Percentiles rank a stretch among this genome's conserved stretches.
These are phyloP conservation scores for Neolamprologus brichardi DNA, from an alignment of 2,113 vertebrate species.

Conservation along the genomic window DNA sequence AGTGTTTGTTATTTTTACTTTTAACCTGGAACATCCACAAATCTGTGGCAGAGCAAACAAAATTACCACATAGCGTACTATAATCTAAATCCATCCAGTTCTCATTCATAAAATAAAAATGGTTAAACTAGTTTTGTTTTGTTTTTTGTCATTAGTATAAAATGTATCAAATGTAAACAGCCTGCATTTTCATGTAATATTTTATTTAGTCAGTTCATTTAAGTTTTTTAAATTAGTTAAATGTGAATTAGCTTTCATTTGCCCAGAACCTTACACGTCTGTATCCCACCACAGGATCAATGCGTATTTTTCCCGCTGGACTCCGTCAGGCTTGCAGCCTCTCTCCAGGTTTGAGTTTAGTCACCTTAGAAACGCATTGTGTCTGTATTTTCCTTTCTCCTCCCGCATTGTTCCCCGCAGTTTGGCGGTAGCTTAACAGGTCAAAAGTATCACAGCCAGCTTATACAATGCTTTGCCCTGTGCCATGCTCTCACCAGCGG, in stretches of 20 bases:
- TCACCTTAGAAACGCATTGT: slow-evolving; percentile 58
- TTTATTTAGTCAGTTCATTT: not conserved
- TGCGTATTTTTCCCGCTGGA: not conserved
- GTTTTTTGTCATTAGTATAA: not conserved
- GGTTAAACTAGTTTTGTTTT: not conserved
- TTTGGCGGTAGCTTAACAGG: slow-evolving; percentile 57
- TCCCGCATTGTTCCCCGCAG: slow-evolving; percentile 24
- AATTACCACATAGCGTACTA: not conserved
- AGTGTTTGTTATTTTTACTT: not conserved
- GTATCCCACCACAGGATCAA: not conserved
- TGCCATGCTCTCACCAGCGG: not conserved
- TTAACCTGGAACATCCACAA: not conserved
- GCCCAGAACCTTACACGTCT: not conserved
- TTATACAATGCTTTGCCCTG: not conserved
- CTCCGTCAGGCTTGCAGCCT: not conserved
- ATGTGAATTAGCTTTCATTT: not conserved
- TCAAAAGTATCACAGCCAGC: slow-evolving; percentile 37
- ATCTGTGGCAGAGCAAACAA: not conserved
- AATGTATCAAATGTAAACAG: not conserved
- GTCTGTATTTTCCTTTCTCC: slow-evolving; percentile 1
- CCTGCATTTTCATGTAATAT: not conserved
- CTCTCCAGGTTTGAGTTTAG: slow-evolving; percentile 19
- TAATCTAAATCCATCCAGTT: not conserved
- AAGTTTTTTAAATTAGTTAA: not conserved
- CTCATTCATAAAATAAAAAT: not conserved